phyloP scores from a whole-genome alignment of 2,888 invertebrate species.

The Mythimna loreyi region DNA sequence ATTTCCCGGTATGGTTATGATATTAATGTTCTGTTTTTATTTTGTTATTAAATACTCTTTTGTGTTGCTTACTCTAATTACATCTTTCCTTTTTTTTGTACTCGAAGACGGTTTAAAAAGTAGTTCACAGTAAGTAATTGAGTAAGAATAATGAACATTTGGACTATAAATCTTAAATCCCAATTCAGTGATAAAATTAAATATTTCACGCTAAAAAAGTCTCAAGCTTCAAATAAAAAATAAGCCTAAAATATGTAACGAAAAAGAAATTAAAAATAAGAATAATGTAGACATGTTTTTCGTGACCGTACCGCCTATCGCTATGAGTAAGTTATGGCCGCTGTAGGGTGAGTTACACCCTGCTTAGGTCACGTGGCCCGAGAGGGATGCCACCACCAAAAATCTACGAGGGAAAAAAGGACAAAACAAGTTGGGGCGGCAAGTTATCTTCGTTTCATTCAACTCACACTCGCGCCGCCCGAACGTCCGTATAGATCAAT shows the following conservation, averaged over 20 bases:
- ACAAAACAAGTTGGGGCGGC: slow-evolving; percentile 87
- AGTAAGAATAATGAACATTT: slow-evolving; percentile 6
- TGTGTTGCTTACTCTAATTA: background rate
- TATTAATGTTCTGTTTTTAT: slow-evolving; percentile 73
- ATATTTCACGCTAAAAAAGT: slow-evolving; percentile 55
- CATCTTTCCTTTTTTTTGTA: background rate
- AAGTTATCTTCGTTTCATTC: slow-evolving; percentile 91
- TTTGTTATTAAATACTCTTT: slow-evolving; percentile 42
- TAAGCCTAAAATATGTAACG: slow-evolving; percentile 64
- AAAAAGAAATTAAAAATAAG: slow-evolving; percentile 73
- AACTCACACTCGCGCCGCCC: slow-evolving; percentile 90
- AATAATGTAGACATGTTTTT: slow-evolving; percentile 85
- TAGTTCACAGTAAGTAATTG: background rate
- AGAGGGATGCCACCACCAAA: slow-evolving; percentile 80
- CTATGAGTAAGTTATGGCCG: slow-evolving; percentile 91
- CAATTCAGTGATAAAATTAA: slow-evolving; percentile 53
- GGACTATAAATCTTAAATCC: slow-evolving; percentile 26
- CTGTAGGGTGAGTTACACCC: slow-evolving; percentile 91
- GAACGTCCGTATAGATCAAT: slow-evolving; percentile 91
- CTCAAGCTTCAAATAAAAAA: slow-evolving; percentile 59
- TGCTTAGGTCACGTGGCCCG: slow-evolving; percentile 90
- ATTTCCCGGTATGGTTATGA: slow-evolving; percentile 82
- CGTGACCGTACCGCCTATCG: slow-evolving; percentile 90
- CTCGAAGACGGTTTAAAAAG: background rate
- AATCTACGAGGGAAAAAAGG: slow-evolving; percentile 75